A percentile compares a stretch with the other conserved stretches of the same genome.
phyloP scores from a whole-genome alignment of 2,888 invertebrate genomes.

The Thera britannica region DNA sequence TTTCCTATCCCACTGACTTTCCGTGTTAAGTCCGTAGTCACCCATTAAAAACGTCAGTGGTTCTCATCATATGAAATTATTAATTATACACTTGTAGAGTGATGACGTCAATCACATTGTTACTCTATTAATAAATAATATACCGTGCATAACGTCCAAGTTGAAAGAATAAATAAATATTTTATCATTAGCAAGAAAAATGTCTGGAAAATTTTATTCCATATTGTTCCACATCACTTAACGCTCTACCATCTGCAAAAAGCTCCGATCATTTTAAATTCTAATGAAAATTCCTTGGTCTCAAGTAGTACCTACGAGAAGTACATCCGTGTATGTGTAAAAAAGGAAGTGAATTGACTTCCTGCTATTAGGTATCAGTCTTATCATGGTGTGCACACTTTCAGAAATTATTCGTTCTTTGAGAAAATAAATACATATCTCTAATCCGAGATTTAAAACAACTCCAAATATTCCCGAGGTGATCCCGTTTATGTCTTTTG shows the following conservation, averaged over 20 bases:
- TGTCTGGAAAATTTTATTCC: conserved; percentile 34
- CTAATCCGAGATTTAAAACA: background rate
- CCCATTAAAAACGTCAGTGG: background rate
- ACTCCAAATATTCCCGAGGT: background rate
- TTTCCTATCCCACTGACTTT: too few species aligned
- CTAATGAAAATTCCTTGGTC: conserved; percentile 16
- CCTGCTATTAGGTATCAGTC: background rate
- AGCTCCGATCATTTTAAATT: conserved; percentile 25
- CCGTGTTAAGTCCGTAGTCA: too few species aligned
- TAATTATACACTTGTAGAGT: background rate
- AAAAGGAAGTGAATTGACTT: conserved; percentile 9
- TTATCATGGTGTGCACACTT: too few species aligned
- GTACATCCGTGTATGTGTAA: background rate
- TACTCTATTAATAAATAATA: conserved; percentile 20
- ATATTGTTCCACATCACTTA: conserved; percentile 28
- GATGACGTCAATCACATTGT: conserved; percentile 19
- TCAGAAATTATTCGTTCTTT: too few species aligned
- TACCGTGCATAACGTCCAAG: conserved; percentile 10
- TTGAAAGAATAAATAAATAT: conserved; percentile 22
- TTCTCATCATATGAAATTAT: background rate
- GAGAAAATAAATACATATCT: too few species aligned
- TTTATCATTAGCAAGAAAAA: conserved; percentile 21
- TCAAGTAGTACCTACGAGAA: background rate
- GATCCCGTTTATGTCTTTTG: conserved; percentile 36
- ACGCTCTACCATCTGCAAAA: conserved; percentile 10